Evolutionary conservation across 2,797 vertebrate species (phyloP).

Genomic region (Alosa sapidissima): DNA sequence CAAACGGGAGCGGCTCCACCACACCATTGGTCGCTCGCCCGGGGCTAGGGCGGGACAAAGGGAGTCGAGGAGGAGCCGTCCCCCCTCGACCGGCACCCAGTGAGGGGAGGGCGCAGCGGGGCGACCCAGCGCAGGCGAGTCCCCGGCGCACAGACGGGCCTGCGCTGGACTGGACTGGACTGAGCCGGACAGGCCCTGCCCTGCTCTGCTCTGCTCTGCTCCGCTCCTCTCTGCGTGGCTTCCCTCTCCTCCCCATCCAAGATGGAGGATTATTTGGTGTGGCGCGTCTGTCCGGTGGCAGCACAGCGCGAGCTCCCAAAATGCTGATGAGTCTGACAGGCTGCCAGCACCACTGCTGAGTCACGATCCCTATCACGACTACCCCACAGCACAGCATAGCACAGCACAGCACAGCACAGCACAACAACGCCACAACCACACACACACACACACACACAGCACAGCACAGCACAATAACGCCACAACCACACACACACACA

Average conservation of each 20-base stretch:
- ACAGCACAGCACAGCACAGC: background rate
- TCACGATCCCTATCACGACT: constrained; percentile 41
- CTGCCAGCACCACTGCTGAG: constrained; percentile 48
- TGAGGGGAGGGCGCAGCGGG: constrained; percentile 38
- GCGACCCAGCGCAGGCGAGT: constrained; percentile 36
- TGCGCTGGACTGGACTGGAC: constrained; percentile 40
- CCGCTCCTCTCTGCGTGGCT: too few species aligned
- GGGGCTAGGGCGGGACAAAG: constrained; percentile 47
- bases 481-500: background rate
- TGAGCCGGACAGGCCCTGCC: constrained; percentile 31
- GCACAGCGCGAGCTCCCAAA: background rate
- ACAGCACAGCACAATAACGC: too few species aligned
- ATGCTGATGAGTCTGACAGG: constrained; percentile 37
- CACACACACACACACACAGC: background rate
- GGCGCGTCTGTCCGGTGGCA: constrained; percentile 38
- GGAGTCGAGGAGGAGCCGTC: constrained; percentile 59
- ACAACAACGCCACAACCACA: background rate
- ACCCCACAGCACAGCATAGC: background rate
- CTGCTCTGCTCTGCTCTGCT: background rate
- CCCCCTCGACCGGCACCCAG: constrained; percentile 40
- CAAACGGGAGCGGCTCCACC: constrained; percentile 52
- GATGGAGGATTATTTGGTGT: constrained; percentile 46
- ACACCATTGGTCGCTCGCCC: constrained; percentile 63
- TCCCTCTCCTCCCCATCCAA: constrained; percentile 27
- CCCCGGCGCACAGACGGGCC: constrained; percentile 42